A percentile compares a stretch with the other conserved stretches of the same genome.
phyloP scores from a whole-genome alignment of 2,113 vertebrate species.

The Bufo gargarizans region DNA sequence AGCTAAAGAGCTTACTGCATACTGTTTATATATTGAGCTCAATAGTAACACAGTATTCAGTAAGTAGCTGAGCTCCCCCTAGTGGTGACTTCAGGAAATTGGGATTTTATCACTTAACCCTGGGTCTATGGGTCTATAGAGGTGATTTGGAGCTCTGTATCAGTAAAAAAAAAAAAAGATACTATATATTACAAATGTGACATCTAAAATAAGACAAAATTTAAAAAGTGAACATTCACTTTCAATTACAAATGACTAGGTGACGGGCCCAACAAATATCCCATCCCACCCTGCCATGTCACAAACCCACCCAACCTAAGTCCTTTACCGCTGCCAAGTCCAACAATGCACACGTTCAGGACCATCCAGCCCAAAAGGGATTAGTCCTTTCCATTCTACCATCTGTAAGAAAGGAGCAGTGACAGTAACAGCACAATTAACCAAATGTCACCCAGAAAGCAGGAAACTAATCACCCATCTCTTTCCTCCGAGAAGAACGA shows the following conservation, averaged over 20 bases:
- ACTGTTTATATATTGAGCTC: no score
- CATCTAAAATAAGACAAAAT: no score
- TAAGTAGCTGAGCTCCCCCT: no score
- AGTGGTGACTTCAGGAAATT: no score
- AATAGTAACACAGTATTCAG: no score
- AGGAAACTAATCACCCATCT: constrained; percentile 67
- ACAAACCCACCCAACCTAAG: background rate
- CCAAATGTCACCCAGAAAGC: constrained; percentile 66
- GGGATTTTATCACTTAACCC: no score
- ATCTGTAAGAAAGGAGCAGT: constrained; percentile 68
- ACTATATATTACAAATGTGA: no score
- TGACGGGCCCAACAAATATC: background rate
- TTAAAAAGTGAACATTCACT: background rate
- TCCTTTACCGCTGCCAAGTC: background rate
- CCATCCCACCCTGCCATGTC: background rate
- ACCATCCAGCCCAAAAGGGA: constrained; percentile 13
- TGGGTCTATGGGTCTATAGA: no score
- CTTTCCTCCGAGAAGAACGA: constrained; percentile 61
- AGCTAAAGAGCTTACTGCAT: no score
- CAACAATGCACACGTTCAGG: background rate
- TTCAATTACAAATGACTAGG: background rate
- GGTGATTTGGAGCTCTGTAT: no score
- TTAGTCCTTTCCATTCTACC: constrained; percentile 24
- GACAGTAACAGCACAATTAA: constrained; percentile 68
- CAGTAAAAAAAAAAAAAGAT: no score